phyloP scores from a whole-genome alignment of 2,888 invertebrate genomes.

The Arrhopalites spinosus region DNA sequence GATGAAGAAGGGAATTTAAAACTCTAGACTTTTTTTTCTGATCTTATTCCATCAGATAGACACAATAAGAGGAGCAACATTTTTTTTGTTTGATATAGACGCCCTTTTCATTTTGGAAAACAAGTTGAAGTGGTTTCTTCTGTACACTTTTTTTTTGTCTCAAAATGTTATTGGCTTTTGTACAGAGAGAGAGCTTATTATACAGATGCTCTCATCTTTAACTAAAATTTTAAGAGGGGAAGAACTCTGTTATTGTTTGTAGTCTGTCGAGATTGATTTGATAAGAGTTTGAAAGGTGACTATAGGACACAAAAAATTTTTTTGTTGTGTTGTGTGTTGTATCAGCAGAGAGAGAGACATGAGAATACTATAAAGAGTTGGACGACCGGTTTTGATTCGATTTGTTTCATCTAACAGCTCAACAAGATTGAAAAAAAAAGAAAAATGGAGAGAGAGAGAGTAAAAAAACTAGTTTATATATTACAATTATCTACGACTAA shows the following conservation, averaged over 20 bases:
- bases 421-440: background rate
- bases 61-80: no score
- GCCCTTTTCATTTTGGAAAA: no score
- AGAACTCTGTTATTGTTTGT: background rate
- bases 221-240: no score
- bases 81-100: no score
- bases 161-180: no score
- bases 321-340: background rate
- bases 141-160: no score
- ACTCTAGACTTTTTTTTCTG: no score
- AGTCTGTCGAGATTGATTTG: background rate
- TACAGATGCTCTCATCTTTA: no score
- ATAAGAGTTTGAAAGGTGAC: background rate
- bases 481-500: slow-evolving; percentile 3
- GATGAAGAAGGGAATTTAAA: no score
- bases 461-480: slow-evolving; percentile 26
- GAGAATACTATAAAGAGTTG: background rate
- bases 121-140: no score
- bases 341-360: background rate
- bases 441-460: background rate
- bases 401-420: background rate
- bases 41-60: no score
- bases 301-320: background rate
- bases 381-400: slow-evolving; percentile 10
- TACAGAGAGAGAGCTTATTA: no score